Evolutionary conservation across 1,140 invertebrate species (phyloP).

Genomic region (Bathynomus jamesi): DNA sequence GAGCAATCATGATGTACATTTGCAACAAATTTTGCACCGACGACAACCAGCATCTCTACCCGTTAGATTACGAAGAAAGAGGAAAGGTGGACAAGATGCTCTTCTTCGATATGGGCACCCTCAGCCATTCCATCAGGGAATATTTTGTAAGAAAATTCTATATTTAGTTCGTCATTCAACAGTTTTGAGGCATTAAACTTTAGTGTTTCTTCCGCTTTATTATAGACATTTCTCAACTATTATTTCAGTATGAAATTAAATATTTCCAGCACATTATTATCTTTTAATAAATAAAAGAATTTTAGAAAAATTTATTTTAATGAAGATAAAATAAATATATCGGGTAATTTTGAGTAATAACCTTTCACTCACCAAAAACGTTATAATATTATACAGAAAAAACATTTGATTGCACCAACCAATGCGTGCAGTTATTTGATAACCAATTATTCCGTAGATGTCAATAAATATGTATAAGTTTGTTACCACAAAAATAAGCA

Average conservation of each 20-base stretch:
- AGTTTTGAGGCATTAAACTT: too few species aligned
- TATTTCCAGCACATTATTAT: background rate
- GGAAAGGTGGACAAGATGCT: conserved; percentile 44
- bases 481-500: too few species aligned
- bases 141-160: conserved; percentile 41
- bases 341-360: too few species aligned
- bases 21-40: conserved; percentile 41
- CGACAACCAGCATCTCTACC: conserved; percentile 38
- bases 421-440: too few species aligned
- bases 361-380: too few species aligned
- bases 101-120: conserved; percentile 44
- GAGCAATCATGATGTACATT: conserved; percentile 44
- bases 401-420: too few species aligned
- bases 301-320: background rate
- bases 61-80: conserved; percentile 40
- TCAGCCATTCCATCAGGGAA: conserved; percentile 41
- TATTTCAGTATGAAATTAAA: background rate
- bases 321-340: too few species aligned
- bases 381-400: too few species aligned
- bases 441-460: too few species aligned
- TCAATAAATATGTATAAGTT: too few species aligned
- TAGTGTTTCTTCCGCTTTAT: background rate
- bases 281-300: background rate
- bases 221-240: background rate
- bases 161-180: too few species aligned